Percentiles rank a stretch among this genome's conserved stretches.
Conservation (phyloP, 2,797 vertebrate genomes). For the Tauraco hartlaubi region DNA sequence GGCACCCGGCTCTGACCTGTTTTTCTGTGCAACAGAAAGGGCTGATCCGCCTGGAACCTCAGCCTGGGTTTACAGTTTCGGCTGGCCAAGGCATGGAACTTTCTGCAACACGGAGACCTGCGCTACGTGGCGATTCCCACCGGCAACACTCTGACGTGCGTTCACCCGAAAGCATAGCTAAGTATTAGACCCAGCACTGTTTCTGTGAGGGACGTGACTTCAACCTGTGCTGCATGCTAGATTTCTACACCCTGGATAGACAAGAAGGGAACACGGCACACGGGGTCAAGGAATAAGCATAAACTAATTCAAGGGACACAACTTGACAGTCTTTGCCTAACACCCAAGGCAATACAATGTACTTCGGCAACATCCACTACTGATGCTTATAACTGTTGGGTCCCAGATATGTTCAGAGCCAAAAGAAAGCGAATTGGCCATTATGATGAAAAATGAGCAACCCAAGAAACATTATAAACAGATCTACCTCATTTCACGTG, state of each 20-base stretch:
- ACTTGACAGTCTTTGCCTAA: neutral
- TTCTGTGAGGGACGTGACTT: neutral
- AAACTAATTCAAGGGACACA: neutral
- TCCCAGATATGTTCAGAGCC: neutral
- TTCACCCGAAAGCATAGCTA: neutral
- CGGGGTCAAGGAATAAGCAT: neutral
- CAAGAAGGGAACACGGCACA: accelerated
- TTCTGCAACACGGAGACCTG: neutral
- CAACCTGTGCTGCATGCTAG: neutral
- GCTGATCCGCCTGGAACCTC: too few species aligned
- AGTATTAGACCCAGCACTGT: neutral
- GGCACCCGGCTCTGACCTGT: neutral
- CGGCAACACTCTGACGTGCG: neutral
- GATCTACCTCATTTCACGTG: neutral
- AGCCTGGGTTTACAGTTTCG: too few species aligned
- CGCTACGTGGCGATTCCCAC: neutral
- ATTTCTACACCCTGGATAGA: neutral
- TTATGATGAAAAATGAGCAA: neutral
- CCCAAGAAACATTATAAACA: neutral
- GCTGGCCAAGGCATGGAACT: accelerated
- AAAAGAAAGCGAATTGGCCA: neutral
- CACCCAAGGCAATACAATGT: neutral
- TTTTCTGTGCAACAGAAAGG: neutral
- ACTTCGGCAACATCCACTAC: neutral
- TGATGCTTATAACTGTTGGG: neutral